Evolutionary conservation across 2,888 invertebrate species (phyloP).

Genomic region (Pachydiplax longipennis): DNA sequence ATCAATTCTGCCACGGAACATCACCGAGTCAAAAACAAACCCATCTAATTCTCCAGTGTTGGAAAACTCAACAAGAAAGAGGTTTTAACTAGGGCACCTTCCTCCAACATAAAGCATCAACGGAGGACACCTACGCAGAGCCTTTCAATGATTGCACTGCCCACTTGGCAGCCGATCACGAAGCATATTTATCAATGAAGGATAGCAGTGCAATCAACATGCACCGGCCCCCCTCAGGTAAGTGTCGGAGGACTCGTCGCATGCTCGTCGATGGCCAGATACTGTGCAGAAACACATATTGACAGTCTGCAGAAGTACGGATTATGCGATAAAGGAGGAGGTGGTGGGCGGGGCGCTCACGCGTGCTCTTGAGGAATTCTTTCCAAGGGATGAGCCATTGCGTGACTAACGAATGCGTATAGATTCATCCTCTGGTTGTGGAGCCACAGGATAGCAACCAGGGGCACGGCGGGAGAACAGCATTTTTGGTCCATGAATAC

Average conservation of each 20-base stretch:
- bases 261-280: no score
- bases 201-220: no score
- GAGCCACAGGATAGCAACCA: neutral
- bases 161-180: no score
- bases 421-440: neutral
- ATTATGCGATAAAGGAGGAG: neutral
- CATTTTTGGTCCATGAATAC: neutral
- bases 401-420: neutral
- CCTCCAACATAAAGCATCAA: neutral
- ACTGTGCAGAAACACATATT: no score
- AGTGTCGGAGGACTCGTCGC: no score
- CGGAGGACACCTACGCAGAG: no score
- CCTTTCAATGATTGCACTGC: no score
- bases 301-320: neutral
- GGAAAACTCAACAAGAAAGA: neutral
- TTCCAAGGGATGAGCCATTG: neutral
- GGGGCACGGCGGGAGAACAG: neutral
- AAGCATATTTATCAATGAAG: no score
- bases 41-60: no score
- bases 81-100: neutral
- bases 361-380: neutral
- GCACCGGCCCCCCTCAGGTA: no score
- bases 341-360: neutral
- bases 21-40: no score
- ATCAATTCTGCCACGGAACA: no score